These are phyloP conservation scores for Aleiodes leptofemur DNA, from an alignment of 2,888 invertebrate species.

Conservation along the genomic window DNA sequence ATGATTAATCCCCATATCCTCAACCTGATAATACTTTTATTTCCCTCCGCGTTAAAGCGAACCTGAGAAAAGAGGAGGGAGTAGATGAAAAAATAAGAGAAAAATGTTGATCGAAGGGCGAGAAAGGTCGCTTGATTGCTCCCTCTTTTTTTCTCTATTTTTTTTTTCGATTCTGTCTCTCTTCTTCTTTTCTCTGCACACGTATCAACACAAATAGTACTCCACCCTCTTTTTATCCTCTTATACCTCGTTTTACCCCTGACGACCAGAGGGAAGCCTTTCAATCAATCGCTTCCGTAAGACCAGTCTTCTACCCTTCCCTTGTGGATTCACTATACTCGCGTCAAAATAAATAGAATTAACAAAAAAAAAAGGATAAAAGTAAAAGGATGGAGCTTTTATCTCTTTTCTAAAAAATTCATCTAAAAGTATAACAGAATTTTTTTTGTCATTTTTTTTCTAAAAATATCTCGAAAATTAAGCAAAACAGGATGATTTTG, in stretches of 20 bases:
- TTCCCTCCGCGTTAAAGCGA: background rate
- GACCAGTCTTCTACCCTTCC: background rate
- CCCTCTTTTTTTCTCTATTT: background rate
- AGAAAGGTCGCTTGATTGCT: conserved; percentile 2
- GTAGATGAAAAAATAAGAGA: background rate
- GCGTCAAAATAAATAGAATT: conserved; percentile 6
- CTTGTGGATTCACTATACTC: background rate
- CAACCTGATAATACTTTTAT: background rate
- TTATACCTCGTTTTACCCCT: conserved; percentile 2
- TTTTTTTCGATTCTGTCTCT: background rate
- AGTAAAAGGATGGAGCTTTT: background rate
- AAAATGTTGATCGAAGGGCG: conserved; percentile 19
- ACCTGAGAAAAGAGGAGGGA: background rate
- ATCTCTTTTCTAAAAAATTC: too few relatives aligned
- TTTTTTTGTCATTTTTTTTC: too few relatives aligned
- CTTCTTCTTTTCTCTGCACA: background rate
- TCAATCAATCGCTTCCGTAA: conserved; percentile 23
- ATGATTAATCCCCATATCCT: conserved; percentile 26
- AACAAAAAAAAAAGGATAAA: background rate
- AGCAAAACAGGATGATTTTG: too few relatives aligned
- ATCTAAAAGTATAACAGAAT: too few relatives aligned
- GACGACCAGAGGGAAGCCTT: background rate
- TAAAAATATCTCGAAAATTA: too few relatives aligned
- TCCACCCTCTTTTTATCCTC: background rate
- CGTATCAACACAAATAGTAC: background rate